Percentiles rank a stretch among this genome's conserved stretches.
Evolutionary conservation across 2,797 vertebrate species (phyloP).

Genomic region (Coendou prehensilis): DNA sequence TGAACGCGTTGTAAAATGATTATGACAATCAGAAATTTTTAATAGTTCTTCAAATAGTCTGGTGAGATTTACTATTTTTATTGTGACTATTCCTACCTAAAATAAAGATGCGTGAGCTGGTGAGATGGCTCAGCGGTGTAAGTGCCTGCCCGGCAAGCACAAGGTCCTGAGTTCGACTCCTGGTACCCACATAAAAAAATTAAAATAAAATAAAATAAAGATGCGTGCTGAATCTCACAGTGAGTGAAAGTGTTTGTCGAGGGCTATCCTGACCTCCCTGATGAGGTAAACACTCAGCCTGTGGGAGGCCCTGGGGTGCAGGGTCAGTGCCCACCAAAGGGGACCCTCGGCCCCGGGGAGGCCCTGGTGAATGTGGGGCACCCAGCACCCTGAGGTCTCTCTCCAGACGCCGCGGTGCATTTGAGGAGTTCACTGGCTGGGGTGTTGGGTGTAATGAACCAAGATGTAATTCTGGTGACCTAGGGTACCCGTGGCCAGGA

Average conservation of each 20-base stretch:
- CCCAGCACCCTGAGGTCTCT: not conserved
- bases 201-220: not conserved
- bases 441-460: not conserved
- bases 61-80: not conserved
- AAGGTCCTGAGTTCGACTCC: too few relatives aligned
- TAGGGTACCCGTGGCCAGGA: not conserved
- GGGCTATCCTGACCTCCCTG: not conserved
- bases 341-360: too few relatives aligned
- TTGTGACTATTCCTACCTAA: not conserved
- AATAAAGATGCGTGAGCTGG: not conserved
- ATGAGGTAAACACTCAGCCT: not conserved
- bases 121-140: too few relatives aligned
- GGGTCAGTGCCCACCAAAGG: too few relatives aligned
- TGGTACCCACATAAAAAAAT: too few relatives aligned
- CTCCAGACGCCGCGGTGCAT: not conserved
- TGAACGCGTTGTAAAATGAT: not conserved
- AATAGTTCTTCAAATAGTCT: not conserved
- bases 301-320: too few relatives aligned
- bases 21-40: not conserved
- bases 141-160: too few relatives aligned
- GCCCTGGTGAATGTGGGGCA: not conserved
- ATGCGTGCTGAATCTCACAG: not conserved
- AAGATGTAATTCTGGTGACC: not conserved
- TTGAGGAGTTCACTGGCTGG: not conserved
- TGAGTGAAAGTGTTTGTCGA: not conserved